Evolutionary conservation across 1,140 invertebrate species (phyloP), one percentile per base, ranked within the genome.

Genomic region (Panagrolaimus sp.): DNA sequence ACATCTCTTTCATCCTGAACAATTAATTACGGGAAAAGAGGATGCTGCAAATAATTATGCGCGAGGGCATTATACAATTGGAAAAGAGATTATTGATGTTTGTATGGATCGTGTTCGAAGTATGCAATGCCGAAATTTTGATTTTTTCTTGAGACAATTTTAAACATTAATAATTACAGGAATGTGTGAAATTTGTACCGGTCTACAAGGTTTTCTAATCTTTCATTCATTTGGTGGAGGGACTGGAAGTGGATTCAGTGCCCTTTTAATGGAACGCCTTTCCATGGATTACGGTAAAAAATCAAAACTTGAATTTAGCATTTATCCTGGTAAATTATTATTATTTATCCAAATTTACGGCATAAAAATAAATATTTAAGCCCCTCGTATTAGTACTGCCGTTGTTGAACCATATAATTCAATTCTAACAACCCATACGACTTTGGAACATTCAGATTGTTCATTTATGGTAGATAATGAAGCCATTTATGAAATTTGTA

Each of bases 181-280:
- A 77, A 47, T 74, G 48, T 68, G 77, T 5, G 80, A 80, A 63
- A 62, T 67, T 25, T 80, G 80, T 65, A 45, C 64, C 31, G 90
- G 91, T 31, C 84, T 89, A 0, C 91, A 93, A 83, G 91, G 91
- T 20, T 93, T 93, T 84, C 86, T 93, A 13, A 90, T 93, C 74
- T 93, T 92, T 84, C 91, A 92, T 84, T 90, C 90, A 0, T 93
- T 94, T 82, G 92, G 92, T 51, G 92, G 92, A 47, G 91, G 91
- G 48, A 92, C 91, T 71, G 91, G 91, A 9, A 91, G 90, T 20
- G 91, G 91, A 5, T 92, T 92, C 84, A 90, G 90, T 5, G 91
- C 91, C 0, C 84, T 92, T 47, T 86, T 92, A 43, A 92, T 92
- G 91, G 91, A 92, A 84, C 86, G 90, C 67, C 86, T 92, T 23